A percentile compares a stretch with the other conserved stretches of the same genome.
Conservation (phyloP, 2,113 vertebrate species). For the Anguilla rostrata region DNA sequence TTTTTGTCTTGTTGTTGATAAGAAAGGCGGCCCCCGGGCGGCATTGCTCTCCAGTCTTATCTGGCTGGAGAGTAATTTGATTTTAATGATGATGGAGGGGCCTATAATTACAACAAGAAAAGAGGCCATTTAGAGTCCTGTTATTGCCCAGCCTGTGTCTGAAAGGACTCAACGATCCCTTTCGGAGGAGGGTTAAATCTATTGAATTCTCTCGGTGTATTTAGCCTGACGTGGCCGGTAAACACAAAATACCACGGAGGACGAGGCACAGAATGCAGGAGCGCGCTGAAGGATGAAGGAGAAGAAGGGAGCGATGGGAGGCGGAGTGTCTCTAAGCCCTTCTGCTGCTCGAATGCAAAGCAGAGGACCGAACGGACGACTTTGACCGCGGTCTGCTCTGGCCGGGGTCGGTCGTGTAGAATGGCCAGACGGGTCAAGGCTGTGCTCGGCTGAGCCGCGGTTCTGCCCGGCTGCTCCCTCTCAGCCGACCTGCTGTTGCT, state of each 20-base stretch:
- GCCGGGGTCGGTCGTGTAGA: background rate
- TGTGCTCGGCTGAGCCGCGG: background rate
- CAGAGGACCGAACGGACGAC: background rate
- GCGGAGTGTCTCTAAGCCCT: background rate
- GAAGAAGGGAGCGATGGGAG: background rate
- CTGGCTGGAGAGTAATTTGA: constrained; percentile 31
- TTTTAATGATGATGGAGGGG: constrained; percentile 35
- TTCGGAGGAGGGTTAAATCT: background rate
- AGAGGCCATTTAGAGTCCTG: constrained; percentile 27
- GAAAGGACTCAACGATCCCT: background rate
- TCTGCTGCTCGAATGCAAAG: background rate
- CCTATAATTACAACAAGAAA: constrained; percentile 31
- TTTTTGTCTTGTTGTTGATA: constrained; percentile 22
- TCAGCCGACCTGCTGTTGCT: background rate
- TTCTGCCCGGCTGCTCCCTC: background rate
- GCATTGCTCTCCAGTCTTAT: constrained; percentile 22
- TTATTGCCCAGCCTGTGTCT: constrained; percentile 1
- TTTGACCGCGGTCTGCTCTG: background rate
- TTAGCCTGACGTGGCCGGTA: background rate
- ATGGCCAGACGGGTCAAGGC: background rate
- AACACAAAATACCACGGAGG: background rate
- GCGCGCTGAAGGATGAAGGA: background rate
- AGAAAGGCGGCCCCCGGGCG: background rate
- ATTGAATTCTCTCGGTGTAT: constrained; percentile 17
- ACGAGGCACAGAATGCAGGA: background rate